Base-by-base conservation (phyloP, 2,797 vertebrate species). In the Trachurus trachurus region DNA sequence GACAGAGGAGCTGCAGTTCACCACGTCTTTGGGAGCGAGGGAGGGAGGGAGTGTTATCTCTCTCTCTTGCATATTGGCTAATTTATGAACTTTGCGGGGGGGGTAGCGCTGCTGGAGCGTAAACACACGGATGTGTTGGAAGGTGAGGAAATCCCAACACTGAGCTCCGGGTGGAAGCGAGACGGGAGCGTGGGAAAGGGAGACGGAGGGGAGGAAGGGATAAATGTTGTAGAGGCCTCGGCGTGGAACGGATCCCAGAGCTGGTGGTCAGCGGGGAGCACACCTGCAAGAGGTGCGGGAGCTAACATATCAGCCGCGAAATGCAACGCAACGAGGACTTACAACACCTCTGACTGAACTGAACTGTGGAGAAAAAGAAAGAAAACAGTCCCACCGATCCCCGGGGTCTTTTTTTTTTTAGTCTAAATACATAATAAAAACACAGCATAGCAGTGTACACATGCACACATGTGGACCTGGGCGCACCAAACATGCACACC, bases 101-200 rank as follows among this genome's bases (percentile, higher is more conserved):
- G 26, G 3, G 26, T 26, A 82, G 64, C 21, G 17, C 12, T 0
- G 16, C 78, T 26, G 69, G 58, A 82, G 71, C 40, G 22, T 75
- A 86, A 90, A 90, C 83, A 84, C 73, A 65, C 56, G 40, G 77
- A 82, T 71, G 84, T 84, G 86, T 64, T 74, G 26, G 70, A 86
- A 86, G 85, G 86, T 85, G 80, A 91, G 88, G 85, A 91, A 91
- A 90, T 89, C 88, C 86, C 85, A 78, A 67, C 78, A 57, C 71
- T 64, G 66, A 81, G 76, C 66, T 83, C 21, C 2, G 58, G 60
- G 59, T 79, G 82, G 62, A 76, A 83, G 70, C 44, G 62, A 74
- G 76, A 69, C 40, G 34, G 87, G 82, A 88, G 87, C 78, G 84
- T 92, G 91, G 88, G 91, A 90, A 92, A 80, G 78, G 67, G 65